Evolutionary conservation across 2,797 vertebrate genomes (phyloP), one percentile per base, ranked within the genome.

Genomic region (Botia kubotai): DNA sequence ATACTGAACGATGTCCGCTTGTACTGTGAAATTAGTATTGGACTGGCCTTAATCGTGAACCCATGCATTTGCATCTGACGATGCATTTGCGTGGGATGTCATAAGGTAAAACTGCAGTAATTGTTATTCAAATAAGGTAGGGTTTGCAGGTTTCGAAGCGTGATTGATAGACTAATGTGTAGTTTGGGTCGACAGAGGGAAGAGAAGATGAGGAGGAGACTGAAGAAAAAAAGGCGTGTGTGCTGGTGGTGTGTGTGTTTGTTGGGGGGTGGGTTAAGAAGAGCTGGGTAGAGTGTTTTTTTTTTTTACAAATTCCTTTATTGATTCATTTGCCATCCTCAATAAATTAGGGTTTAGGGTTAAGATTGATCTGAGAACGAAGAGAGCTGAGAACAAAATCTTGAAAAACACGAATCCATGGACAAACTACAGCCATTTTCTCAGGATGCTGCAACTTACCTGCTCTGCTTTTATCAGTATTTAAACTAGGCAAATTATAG

Each of bases 91-190:
- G 82, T 82, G 52, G 80, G 76, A 79, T 86, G 85, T 86, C 79
- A 86, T 43, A 77, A 79, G 83, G 69, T 74, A 33, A 60, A 70
- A 69, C 75, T 85, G 71, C 16, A 57, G 48, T 58, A 8, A 55
- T 70, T 83, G 70, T 79, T 79, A 84, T 85, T 76, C 89, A 89
- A 86, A 84, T 84, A 90, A 87, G 88, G 87, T 89, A 88, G 92
- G 92, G 90, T 90, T 91, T 90, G 87, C 72, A 55, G 88, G 80
- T 87, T 85, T 80, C 80, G 85, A 90, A 87, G 89, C 91, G 90
- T 91, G 92, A 94, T 93, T 94, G 93, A 94, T 93, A 92, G 92
- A 91, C 90, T 87, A 83, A 87, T 89, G 86, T 91, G 89, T 75
- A 90, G 89, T 87, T 92, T 91, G 89, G 86, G 88, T 74, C 86